Percentiles rank a stretch among this genome's conserved stretches.
These are phyloP conservation scores for Dromaius novaehollandiae DNA, from an alignment of 2,113 vertebrate species.

Conservation along the genomic window DNA sequence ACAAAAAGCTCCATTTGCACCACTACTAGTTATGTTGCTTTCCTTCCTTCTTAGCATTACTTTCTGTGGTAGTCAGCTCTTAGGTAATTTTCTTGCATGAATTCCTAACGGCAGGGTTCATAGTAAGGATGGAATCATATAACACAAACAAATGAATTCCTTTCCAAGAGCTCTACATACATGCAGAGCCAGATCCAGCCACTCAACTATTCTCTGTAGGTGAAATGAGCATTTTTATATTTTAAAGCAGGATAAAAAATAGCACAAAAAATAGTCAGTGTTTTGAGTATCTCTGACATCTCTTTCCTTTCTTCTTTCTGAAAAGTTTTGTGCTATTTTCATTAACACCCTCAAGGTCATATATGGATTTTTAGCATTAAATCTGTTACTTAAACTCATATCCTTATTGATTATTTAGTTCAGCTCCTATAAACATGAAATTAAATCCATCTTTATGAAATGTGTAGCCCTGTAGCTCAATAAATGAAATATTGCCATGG, in stretches of 20 bases:
- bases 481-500: background rate
- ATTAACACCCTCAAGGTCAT: background rate
- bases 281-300: background rate
- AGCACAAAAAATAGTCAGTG: background rate
- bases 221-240: background rate
- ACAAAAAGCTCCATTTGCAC: background rate
- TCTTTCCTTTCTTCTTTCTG: background rate
- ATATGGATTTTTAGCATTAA: background rate
- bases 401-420: background rate
- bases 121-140: background rate
- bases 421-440: background rate
- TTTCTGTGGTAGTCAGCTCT: background rate
- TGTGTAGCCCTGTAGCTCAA: rapidly evolving
- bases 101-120: background rate
- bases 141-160: background rate
- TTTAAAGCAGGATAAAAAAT: background rate
- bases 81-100: background rate
- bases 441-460: background rate
- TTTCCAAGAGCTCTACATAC: background rate
- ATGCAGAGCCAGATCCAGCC: background rate
- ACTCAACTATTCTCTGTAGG: background rate
- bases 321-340: background rate
- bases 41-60: background rate
- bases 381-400: background rate
- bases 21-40: background rate